Percentiles rank a stretch among this genome's conserved stretches.
Conservation (phyloP, 1,140 invertebrate species). For the Heterodera carotae region DNA sequence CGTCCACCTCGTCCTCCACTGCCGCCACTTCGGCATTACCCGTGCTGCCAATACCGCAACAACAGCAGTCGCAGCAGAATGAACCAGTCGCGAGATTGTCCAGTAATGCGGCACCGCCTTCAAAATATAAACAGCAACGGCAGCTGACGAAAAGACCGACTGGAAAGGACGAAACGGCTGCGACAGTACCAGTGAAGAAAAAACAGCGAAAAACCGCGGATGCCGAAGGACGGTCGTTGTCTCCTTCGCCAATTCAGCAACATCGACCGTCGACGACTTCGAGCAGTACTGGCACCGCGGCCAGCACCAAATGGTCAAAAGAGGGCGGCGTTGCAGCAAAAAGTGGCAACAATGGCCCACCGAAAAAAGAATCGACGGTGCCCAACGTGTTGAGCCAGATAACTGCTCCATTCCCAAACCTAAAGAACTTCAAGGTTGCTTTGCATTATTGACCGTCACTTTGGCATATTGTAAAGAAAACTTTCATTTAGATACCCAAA, state of each 20-base stretch:
- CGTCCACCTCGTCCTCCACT: slow-evolving; percentile 34
- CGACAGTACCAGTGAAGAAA: slow-evolving; percentile 1
- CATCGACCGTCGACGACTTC: neutral
- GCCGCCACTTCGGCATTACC: neutral
- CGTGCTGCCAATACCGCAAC: neutral
- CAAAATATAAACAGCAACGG: slow-evolving; percentile 32
- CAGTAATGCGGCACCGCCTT: slow-evolving; percentile 34
- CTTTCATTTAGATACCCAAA: slow-evolving; percentile 26
- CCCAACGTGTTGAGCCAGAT: slow-evolving; percentile 10
- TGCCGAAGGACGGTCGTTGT: neutral
- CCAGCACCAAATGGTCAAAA: neutral
- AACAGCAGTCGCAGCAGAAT: slow-evolving; percentile 2
- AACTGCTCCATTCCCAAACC: slow-evolving; percentile 13
- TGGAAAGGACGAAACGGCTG: slow-evolving; percentile 18
- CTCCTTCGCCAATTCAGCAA: neutral
- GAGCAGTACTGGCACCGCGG: neutral
- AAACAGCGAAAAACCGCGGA: neutral
- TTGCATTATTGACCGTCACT: neutral
- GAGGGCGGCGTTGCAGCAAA: neutral
- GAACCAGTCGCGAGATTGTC: slow-evolving; percentile 28
- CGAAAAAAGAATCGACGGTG: neutral
- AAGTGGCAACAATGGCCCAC: neutral
- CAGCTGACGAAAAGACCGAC: slow-evolving; percentile 5
- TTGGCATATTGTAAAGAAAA: neutral
- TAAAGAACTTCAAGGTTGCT: slow-evolving; percentile 30